These are phyloP conservation scores for Diploscapter pachys DNA, from an alignment of 1,140 invertebrate genomes.

Conservation along the genomic window DNA sequence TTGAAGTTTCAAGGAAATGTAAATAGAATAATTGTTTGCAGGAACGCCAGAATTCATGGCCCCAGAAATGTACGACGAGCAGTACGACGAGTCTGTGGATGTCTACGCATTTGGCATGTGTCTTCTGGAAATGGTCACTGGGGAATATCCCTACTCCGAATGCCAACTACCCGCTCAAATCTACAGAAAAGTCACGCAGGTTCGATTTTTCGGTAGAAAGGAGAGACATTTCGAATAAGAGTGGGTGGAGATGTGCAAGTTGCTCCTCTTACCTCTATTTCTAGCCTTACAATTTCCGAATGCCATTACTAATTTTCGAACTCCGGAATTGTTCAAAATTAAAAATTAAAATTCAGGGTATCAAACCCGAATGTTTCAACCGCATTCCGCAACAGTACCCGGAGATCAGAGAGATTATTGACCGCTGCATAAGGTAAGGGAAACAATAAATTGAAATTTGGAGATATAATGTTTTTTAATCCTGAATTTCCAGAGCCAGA, in stretches of 20 bases:
- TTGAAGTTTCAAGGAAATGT: background rate
- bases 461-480: background rate
- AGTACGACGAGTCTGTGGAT: slow-evolving; percentile 98
- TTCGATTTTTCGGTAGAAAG: slow-evolving; percentile 63
- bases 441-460: background rate
- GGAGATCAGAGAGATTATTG: slow-evolving; percentile 92
- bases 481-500: slow-evolving; percentile 66
- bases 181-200: slow-evolving; percentile 93
- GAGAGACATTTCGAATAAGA: no score
- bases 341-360: slow-evolving; percentile 68
- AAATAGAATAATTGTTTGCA: slow-evolving; percentile 22
- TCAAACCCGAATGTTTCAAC: slow-evolving; percentile 89
- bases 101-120: slow-evolving; percentile 99
- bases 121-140: slow-evolving; percentile 99
- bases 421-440: slow-evolving; percentile 74
- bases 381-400: slow-evolving; percentile 81
- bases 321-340: background rate
- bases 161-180: slow-evolving; percentile 97
- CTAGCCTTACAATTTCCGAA: no score
- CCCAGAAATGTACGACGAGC: slow-evolving; percentile 99
- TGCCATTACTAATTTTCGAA: slow-evolving; percentile 30
- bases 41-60: slow-evolving; percentile 59
- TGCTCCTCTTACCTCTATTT: no score
- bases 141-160: slow-evolving; percentile 98
- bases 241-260: no score